These are phyloP conservation scores for Alces alces DNA, from an alignment of 2,113 vertebrate genomes.

Conservation along the genomic window DNA sequence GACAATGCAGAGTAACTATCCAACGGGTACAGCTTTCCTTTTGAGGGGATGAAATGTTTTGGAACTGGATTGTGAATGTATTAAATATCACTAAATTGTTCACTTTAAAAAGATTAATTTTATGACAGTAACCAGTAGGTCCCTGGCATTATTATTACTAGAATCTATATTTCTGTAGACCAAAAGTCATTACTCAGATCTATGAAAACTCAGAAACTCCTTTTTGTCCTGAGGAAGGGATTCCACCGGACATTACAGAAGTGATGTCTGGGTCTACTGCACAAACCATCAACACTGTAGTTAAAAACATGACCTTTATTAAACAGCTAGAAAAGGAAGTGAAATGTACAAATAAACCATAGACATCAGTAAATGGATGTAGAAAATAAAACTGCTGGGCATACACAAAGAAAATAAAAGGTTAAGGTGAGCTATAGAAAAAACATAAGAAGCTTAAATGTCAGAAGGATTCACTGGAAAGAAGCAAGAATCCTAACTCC, in stretches of 20 bases:
- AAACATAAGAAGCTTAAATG: constrained; percentile 27
- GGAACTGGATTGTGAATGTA: not conserved
- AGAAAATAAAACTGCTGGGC: constrained; percentile 36
- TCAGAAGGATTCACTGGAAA: not conserved
- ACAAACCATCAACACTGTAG: not conserved
- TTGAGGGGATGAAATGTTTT: not conserved
- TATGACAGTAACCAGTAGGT: not conserved
- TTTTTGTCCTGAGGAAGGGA: not conserved
- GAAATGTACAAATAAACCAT: constrained; percentile 37
- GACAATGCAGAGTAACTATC: not conserved
- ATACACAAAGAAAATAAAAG: constrained; percentile 45
- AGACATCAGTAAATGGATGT: constrained; percentile 15
- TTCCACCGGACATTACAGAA: not conserved
- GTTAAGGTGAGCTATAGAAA: constrained; percentile 21
- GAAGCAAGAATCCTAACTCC: not conserved
- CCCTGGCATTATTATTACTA: not conserved
- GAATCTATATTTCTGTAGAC: not conserved
- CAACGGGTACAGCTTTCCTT: not conserved
- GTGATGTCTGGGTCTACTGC: not conserved
- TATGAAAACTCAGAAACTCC: not conserved
- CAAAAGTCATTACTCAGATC: not conserved
- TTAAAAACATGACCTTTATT: constrained; percentile 57
- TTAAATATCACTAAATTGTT: not conserved
- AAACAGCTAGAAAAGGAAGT: constrained; percentile 32
- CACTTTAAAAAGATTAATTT: constrained; percentile 14